phyloP scores from a whole-genome alignment of 2,888 invertebrate genomes.

The Lutraria lutraria region DNA sequence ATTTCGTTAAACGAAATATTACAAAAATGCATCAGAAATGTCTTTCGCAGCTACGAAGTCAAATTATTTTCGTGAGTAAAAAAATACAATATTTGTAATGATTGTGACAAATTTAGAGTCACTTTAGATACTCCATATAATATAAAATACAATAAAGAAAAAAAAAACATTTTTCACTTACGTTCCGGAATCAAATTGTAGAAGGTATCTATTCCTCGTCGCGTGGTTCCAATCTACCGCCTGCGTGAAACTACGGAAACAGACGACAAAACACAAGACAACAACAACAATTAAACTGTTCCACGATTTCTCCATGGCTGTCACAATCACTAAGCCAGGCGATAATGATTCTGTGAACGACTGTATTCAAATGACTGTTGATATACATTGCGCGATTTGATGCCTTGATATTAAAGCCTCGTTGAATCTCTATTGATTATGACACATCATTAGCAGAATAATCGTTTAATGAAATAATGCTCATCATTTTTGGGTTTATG shows the following conservation, averaged over 20 bases:
- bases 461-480: constrained; percentile 17
- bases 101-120: too few species aligned
- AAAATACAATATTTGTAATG: too few species aligned
- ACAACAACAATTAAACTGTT: neutral
- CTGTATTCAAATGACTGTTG: neutral
- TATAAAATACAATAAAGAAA: too few species aligned
- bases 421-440: neutral
- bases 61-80: too few species aligned
- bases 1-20: too few species aligned
- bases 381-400: neutral
- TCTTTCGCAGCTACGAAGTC: too few species aligned
- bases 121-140: too few species aligned
- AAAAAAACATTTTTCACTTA: neutral
- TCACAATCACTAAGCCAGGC: neutral
- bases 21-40: too few species aligned
- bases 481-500: neutral
- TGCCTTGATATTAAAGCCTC: neutral
- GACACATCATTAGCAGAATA: neutral
- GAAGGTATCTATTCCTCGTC: neutral
- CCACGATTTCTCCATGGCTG: neutral
- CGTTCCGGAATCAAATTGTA: neutral
- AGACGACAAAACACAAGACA: neutral
- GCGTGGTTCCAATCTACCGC: neutral
- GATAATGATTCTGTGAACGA: neutral
- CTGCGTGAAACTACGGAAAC: neutral